A percentile compares a stretch with the other conserved stretches of the same genome.
phyloP scores from a whole-genome alignment of 2,888 invertebrate species.

The Ophion ellenae region DNA sequence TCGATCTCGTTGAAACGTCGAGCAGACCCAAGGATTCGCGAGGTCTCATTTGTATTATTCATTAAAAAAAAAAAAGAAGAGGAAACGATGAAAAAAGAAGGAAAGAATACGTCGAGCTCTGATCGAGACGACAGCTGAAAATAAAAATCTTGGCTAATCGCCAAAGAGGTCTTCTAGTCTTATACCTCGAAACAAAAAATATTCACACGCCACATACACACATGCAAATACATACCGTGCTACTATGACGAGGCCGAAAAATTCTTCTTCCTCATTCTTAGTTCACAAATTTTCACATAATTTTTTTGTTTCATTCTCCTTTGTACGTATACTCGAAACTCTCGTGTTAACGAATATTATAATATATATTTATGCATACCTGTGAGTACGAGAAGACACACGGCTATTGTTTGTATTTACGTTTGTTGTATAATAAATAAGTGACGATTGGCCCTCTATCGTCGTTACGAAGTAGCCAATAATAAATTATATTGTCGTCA shows the following conservation, averaged over 20 bases:
- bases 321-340: slow-evolving; percentile 4
- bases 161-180: slow-evolving; percentile 83
- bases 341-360: slow-evolving; percentile 26
- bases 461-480: slow-evolving; percentile 44
- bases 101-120: slow-evolving; percentile 38
- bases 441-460: slow-evolving; percentile 60
- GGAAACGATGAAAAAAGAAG: not conserved
- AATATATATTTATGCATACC: slow-evolving; percentile 56
- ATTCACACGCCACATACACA: slow-evolving; percentile 37
- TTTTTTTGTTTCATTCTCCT: not conserved
- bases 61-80: slow-evolving; percentile 31
- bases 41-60: slow-evolving; percentile 24
- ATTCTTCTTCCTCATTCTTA: slow-evolving; percentile 9
- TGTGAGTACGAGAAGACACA: slow-evolving; percentile 40
- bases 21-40: slow-evolving; percentile 1
- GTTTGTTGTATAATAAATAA: slow-evolving; percentile 80
- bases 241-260: slow-evolving; percentile 27
- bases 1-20: slow-evolving; percentile 31
- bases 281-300: slow-evolving; percentile 2
- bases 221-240: slow-evolving; percentile 39
- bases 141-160: slow-evolving; percentile 75
- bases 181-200: slow-evolving; percentile 74
- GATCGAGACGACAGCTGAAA: slow-evolving; percentile 57
- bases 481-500: slow-evolving; percentile 29
- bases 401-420: slow-evolving; percentile 76